Evolutionary conservation across 2,797 vertebrate species (phyloP).

Genomic region (Trachurus trachurus): DNA sequence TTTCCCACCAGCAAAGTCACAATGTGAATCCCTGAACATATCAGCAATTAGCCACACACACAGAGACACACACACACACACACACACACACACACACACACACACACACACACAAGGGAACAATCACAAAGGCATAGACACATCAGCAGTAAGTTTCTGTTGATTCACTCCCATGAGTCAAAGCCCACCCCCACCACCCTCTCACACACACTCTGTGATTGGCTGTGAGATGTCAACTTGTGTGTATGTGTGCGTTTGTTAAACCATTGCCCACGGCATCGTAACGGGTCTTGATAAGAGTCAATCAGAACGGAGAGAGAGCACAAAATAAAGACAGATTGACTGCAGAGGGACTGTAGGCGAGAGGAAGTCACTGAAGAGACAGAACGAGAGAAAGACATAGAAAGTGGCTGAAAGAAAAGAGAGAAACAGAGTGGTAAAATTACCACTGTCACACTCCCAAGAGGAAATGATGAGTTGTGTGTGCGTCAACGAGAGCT

Average conservation of each 20-base stretch:
- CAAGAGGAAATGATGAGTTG: slow-evolving; percentile 59
- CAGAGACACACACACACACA: too few species aligned
- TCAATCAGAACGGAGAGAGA: slow-evolving; percentile 51
- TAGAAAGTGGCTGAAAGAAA: background rate
- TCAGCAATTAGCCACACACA: slow-evolving; percentile 40
- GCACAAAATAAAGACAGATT: slow-evolving; percentile 67
- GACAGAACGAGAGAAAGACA: background rate
- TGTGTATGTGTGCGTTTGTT: slow-evolving; percentile 21
- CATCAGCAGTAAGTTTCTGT: slow-evolving; percentile 56
- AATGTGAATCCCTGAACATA: slow-evolving; percentile 25
- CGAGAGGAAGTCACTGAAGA: slow-evolving; percentile 22
- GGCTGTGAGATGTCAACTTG: slow-evolving; percentile 40
- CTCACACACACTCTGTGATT: slow-evolving; percentile 37
- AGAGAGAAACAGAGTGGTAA: slow-evolving; percentile 12
- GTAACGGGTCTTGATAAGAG: slow-evolving; percentile 71
- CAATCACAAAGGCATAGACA: slow-evolving; percentile 30
- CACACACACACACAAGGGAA: too few species aligned
- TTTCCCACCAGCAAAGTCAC: slow-evolving; percentile 25
- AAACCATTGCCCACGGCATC: slow-evolving; percentile 27
- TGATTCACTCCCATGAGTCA: slow-evolving; percentile 51
- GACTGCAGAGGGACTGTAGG: slow-evolving; percentile 44
- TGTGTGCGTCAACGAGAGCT: slow-evolving; percentile 48
- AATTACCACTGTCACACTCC: slow-evolving; percentile 37
- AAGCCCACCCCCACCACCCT: slow-evolving; percentile 9
- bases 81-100: too few species aligned